Conservation (phyloP, 2,888 invertebrate genomes). For the Conchocele bisecta region DNA sequence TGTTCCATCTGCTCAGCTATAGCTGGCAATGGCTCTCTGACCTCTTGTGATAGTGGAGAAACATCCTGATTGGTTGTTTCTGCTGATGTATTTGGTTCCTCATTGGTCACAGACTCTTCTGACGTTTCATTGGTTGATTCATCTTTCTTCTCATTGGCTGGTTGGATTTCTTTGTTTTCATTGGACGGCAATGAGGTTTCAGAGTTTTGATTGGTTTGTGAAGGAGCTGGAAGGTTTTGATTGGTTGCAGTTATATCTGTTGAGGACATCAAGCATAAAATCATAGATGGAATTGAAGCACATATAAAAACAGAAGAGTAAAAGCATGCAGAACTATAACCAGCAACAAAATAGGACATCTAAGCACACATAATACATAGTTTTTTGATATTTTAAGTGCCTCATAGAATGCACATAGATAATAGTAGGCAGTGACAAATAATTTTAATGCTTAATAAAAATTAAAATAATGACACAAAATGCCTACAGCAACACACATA, state of each 20-base stretch:
- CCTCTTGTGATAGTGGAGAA: neutral
- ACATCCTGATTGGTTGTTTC: constrained; percentile 9
- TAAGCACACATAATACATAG: too few species aligned
- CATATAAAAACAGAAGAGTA: neutral
- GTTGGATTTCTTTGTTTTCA: neutral
- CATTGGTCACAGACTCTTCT: neutral
- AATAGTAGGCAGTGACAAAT: too few species aligned
- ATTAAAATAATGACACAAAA: too few species aligned
- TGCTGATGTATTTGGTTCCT: constrained; percentile 3
- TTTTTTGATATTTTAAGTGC: too few species aligned
- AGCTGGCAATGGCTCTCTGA: neutral
- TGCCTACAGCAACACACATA: too few species aligned
- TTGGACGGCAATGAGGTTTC: constrained; percentile 5
- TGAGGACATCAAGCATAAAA: constrained; percentile 13
- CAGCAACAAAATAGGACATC: too few species aligned
- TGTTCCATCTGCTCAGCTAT: constrained; percentile 2
- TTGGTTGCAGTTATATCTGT: constrained; percentile 23
- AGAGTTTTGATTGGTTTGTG: constrained; percentile 10
- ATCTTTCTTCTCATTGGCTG: constrained; percentile 4
- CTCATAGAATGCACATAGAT: too few species aligned
- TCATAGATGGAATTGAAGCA: neutral
- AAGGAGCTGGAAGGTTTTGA: constrained; percentile 25
- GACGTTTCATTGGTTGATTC: constrained; percentile 23
- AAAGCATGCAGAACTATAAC: too few species aligned
- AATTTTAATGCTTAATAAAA: too few species aligned